Base-by-base conservation (phyloP, 2,113 vertebrate species). In the Rostratula benghalensis region DNA sequence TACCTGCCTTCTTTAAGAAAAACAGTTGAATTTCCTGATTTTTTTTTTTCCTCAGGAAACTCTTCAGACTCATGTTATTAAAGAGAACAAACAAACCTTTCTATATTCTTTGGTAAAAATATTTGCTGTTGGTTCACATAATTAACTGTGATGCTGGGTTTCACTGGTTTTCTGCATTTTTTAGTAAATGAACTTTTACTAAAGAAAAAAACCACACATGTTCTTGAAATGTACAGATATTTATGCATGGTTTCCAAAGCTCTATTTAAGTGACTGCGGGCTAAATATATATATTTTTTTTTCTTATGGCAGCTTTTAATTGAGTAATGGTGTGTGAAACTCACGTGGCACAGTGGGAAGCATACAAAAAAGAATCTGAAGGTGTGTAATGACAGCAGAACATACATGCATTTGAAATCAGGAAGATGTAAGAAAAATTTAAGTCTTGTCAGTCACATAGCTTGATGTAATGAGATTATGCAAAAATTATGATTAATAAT, bases 391-490 rank as follows among this genome's bases (percentile, higher is more conserved):
- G 54, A 71, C n/a, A 90, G 15, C 37, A 41, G 46, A 90, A 73
- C 50, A 73, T 61, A 6, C 13, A 31, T 57, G 22, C 45, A 61
- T 81, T 91, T 61, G 30, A 95, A 95, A 92, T 86, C 30, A 57
- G 64, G 82, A 90, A 64, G 37, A 90, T 82, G 7, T 48, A 91
- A 76, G 43, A 94, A 92, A 74, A 96, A 67, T 53, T 33, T 82
- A 88, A 94, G 45, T 57, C 80, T 51, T 87, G 48, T 88, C 73
- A 92, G 39, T 80, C 70, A 37, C 35, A 60, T 68, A 69, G 67
- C 78, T 77, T 33, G 31, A 71, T 93, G 67, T 71, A 94, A 97
- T 80, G 27, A 8, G 21, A 92, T 96, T 89, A 92, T 53, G 28
- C 28, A 93, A 90, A 73, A 91, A 94, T 82, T 23, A 6, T 27